Percentiles rank a stretch among this genome's conserved stretches.
Conservation (phyloP, 2,113 vertebrate genomes). For the Clarias macrocephalus region DNA sequence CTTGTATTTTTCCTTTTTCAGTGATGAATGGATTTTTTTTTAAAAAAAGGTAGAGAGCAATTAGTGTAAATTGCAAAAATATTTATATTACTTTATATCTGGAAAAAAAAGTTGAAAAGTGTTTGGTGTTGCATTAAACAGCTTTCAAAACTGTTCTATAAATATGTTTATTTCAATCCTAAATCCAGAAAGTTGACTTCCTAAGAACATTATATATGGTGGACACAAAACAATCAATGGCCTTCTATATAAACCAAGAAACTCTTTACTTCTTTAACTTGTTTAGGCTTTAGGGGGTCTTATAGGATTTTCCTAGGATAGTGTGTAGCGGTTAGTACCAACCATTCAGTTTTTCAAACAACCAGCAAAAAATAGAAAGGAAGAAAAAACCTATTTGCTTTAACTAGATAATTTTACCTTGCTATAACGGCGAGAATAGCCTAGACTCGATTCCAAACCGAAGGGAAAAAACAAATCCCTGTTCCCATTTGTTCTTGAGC, state of each 20-base stretch:
- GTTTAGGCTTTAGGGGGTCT: background rate
- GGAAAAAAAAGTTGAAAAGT: background rate
- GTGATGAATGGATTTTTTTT: no score
- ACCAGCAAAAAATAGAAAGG: no score
- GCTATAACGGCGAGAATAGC: background rate
- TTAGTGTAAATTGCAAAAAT: background rate
- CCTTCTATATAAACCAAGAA: no score
- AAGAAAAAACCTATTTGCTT: background rate
- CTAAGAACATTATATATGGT: background rate
- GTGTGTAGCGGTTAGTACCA: no score
- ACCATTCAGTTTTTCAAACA: background rate
- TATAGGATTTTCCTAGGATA: no score
- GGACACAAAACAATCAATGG: background rate
- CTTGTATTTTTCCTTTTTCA: no score
- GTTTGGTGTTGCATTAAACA: background rate
- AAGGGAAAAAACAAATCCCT: background rate
- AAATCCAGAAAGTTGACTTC: background rate
- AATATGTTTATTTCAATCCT: background rate
- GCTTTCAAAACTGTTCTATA: background rate
- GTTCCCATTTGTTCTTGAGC: conserved; percentile 12
- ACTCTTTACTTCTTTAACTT: background rate
- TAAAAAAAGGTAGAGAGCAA: no score
- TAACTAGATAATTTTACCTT: conserved; percentile 1
- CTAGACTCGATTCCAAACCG: background rate
- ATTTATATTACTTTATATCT: background rate